phyloP scores from a whole-genome alignment of 2,888 invertebrate genomes.

The Trissoscelio sp. region DNA sequence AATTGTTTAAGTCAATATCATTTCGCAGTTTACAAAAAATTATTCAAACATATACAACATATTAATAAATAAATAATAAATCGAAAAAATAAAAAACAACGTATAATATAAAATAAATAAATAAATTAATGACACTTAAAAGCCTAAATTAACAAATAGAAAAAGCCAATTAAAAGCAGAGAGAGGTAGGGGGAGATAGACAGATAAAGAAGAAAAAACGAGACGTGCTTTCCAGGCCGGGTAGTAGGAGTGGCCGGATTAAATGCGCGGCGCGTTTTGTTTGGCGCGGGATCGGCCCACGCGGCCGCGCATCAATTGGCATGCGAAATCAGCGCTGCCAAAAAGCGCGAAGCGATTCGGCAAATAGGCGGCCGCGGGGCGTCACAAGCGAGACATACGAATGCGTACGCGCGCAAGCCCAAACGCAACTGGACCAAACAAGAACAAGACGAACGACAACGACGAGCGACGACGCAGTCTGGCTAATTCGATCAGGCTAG shows the following conservation, averaged over 20 bases:
- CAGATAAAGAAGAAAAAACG: too few species aligned
- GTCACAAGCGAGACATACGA: conserved; percentile 4
- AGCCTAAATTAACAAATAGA: too few species aligned
- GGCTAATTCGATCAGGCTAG: conserved; percentile 38
- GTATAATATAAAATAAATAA: too few species aligned
- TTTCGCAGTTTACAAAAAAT: too few species aligned
- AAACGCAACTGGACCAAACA: conserved; percentile 28
- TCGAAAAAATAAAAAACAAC: too few species aligned
- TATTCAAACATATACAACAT: too few species aligned
- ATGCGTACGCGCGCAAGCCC: conserved; percentile 2
- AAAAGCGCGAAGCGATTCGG: conserved; percentile 25
- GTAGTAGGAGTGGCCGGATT: conserved; percentile 33
- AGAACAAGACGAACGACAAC: conserved; percentile 5
- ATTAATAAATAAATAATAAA: too few species aligned
- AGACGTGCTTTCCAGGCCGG: too few species aligned
- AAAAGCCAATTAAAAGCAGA: too few species aligned
- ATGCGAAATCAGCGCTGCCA: conserved; percentile 23
- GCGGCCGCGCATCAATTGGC: conserved; percentile 31
- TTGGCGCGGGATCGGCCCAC: conserved; percentile 4
- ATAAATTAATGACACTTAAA: too few species aligned
- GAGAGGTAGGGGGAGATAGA: too few species aligned
- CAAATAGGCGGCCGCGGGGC: conserved; percentile 16
- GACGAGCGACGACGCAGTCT: background rate
- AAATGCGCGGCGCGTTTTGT: background rate
- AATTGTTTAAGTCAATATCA: too few species aligned